Conservation (phyloP, 2,888 invertebrate genomes). For the Dermolepida albohirtum region DNA sequence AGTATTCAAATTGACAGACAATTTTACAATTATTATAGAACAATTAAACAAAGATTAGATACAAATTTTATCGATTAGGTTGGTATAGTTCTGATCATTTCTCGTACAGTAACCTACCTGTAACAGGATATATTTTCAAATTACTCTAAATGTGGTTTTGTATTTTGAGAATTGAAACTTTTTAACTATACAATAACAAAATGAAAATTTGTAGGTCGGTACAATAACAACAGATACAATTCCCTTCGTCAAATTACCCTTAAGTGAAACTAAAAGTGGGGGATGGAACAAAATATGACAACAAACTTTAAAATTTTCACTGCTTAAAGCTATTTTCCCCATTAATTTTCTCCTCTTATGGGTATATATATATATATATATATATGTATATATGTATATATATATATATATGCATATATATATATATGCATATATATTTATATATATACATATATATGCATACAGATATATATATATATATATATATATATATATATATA, state of each 20-base stretch:
- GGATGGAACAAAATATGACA: slow-evolving; percentile 54
- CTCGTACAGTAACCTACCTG: too few relatives aligned
- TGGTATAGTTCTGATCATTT: too few relatives aligned
- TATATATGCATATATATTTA: slow-evolving; percentile 27
- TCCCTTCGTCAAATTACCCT: slow-evolving; percentile 53
- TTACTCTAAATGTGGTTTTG: too few relatives aligned
- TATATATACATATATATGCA: slow-evolving; percentile 19
- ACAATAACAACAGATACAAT: background rate
- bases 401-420: slow-evolving; percentile 40
- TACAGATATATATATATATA: slow-evolving; percentile 41
- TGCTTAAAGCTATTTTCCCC: slow-evolving; percentile 59
- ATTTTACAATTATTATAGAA: too few relatives aligned
- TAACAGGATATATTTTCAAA: too few relatives aligned
- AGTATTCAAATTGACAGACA: too few relatives aligned
- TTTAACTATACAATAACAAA: too few relatives aligned
- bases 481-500: slow-evolving; percentile 23
- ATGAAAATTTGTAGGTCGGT: too few relatives aligned
- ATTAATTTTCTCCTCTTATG: slow-evolving; percentile 57
- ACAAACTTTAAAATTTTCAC: slow-evolving; percentile 59
- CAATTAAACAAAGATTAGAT: too few relatives aligned
- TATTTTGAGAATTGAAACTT: too few relatives aligned
- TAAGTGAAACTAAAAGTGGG: slow-evolving; percentile 52
- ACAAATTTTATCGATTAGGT: too few relatives aligned
- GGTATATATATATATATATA: slow-evolving; percentile 25
- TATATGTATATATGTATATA: slow-evolving; percentile 24